Base-by-base conservation (phyloP, 2,113 vertebrate species). In the Anoplopoma fimbria region DNA sequence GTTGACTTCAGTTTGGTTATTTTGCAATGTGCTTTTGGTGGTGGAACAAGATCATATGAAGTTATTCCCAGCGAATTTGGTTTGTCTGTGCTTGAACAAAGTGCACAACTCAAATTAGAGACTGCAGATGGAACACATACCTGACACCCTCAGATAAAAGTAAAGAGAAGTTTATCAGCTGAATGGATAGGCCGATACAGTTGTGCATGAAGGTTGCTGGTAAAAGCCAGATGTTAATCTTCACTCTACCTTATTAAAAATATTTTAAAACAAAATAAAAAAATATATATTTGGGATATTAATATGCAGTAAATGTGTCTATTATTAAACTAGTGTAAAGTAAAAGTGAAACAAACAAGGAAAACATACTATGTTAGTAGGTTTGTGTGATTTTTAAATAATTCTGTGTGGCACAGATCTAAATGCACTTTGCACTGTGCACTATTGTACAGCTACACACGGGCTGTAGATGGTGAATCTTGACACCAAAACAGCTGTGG, bases 401-500 rank as follows among this genome's bases (percentile, higher is more conserved):
- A n/a, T n/a, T n/a, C n/a, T n/a, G n/a, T n/a, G n/a, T n/a, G n/a
- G 12, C 4, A 21, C 51, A 33, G 21, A 47, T 57, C 2, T 3
- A 53, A 7, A 23, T 51, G 19, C 45, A 53, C 33, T 69, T 62
- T 42, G 1, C 10, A 1, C 27, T 21, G n/a, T 65, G 49, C 23
- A 51, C 17, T 31, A 34, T 27, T 75, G 31, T 69, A 67, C 23
- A 29, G 40, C 6, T 40, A 69, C 40, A 17, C 12, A 71, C 0
- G 6, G 21, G 15, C 21, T 76, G 17, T 3, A n/a, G 19, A 29
- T 3, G 15, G 49, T 72, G 53, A 81, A 74, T 65, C 40, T 51
- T 75, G 69, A 83, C 73, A 85, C 21, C 36, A 51, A 61, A 87
- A 87, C 78, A 79, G 57, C 53, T 67, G 40, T 78, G 64, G n/a